These are phyloP conservation scores for Druon quercuslanigerum DNA, from an alignment of 1,140 invertebrate genomes.

Conservation along the genomic window DNA sequence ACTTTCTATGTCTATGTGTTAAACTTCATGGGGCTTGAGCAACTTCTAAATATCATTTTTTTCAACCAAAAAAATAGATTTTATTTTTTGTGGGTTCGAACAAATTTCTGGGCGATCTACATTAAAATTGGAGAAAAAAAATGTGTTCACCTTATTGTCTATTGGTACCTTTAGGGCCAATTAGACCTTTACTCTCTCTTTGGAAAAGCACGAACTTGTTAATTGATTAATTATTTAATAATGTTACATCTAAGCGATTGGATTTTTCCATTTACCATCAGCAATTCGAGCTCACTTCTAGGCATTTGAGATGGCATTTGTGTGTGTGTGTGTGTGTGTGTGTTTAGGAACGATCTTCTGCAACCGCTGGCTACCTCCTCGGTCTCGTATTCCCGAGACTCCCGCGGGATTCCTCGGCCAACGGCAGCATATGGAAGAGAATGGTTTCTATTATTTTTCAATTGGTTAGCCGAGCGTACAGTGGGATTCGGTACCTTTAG, in stretches of 20 bases:
- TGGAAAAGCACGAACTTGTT: background rate
- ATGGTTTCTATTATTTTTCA: conserved; percentile 73
- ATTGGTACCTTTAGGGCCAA: too few relatives aligned
- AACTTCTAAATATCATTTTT: too few relatives aligned
- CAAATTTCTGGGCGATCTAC: too few relatives aligned
- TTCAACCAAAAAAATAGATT: too few relatives aligned
- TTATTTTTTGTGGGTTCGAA: too few relatives aligned
- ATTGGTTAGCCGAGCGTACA: conserved; percentile 66
- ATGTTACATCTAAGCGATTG: background rate
- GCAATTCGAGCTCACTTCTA: conserved; percentile 2
- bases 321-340: background rate
- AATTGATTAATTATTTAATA: conserved; percentile 5
- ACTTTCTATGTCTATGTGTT: too few relatives aligned
- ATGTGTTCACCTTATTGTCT: background rate
- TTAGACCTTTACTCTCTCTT: background rate
- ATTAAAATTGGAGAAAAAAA: background rate
- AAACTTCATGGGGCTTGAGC: too few relatives aligned
- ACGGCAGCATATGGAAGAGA: conserved; percentile 46
- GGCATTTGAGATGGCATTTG: conserved; percentile 20
- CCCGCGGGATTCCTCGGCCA: conserved; percentile 51
- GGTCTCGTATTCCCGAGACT: conserved; percentile 47
- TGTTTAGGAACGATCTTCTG: conserved; percentile 37
- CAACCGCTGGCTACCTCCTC: conserved; percentile 33
- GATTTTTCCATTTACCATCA: background rate
- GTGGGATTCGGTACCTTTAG: conserved; percentile 63